These are phyloP conservation scores for Catharus minimus DNA, from an alignment of 2,113 vertebrate genomes.

Conservation along the genomic window DNA sequence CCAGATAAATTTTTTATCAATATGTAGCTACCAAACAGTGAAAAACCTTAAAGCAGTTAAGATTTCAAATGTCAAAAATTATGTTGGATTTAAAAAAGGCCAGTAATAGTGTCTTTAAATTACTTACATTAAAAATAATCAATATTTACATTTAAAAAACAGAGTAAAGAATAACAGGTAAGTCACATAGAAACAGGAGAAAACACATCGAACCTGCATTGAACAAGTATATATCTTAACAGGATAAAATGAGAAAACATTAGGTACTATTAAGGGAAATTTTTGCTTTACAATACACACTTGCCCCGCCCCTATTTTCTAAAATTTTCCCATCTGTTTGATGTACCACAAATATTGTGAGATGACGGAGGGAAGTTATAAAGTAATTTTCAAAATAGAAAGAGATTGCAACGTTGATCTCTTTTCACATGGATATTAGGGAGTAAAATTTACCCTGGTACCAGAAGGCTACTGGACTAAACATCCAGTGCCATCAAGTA, in stretches of 20 bases:
- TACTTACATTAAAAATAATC: background rate
- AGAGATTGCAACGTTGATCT: background rate
- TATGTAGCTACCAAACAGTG: background rate
- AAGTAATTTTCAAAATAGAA: background rate
- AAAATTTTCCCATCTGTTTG: background rate
- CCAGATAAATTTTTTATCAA: background rate
- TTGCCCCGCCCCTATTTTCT: fast-evolving
- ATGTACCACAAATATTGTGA: background rate
- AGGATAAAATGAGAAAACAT: background rate
- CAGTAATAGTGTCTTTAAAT: background rate
- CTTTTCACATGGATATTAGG: background rate
- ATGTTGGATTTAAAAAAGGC: background rate
- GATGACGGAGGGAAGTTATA: background rate
- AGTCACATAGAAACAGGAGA: background rate
- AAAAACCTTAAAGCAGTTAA: background rate
- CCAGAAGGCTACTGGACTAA: background rate
- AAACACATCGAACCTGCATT: background rate
- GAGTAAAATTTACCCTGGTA: background rate
- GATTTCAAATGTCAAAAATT: background rate
- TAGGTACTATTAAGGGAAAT: background rate
- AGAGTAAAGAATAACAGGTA: background rate
- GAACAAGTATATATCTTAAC: background rate
- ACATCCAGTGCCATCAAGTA: background rate
- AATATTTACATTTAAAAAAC: background rate
- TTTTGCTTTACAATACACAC: background rate